These are phyloP conservation scores for Drosophila birchii DNA, from an alignment of 2,888 invertebrate genomes.

Conservation along the genomic window DNA sequence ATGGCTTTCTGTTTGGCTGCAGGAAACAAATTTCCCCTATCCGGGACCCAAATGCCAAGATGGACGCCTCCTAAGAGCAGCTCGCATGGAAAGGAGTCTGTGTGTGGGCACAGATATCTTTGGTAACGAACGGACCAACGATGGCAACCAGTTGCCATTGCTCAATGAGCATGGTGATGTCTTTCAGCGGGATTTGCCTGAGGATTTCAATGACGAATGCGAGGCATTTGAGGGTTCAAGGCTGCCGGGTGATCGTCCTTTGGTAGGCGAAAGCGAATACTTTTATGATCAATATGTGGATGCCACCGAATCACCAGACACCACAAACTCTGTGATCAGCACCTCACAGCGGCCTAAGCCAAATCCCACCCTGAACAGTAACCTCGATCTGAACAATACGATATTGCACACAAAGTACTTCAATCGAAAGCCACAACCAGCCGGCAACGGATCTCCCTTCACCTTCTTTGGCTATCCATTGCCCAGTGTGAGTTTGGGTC, in stretches of 20 bases:
- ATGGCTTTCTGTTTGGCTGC: constrained; percentile 93
- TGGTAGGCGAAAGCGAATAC: constrained; percentile 92
- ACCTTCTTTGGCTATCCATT: constrained; percentile 94
- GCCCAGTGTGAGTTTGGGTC: constrained; percentile 89
- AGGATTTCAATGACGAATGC: constrained; percentile 86
- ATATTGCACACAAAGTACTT: constrained; percentile 84
- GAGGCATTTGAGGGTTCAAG: constrained; percentile 77
- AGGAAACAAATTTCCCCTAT: constrained; percentile 88
- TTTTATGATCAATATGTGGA: constrained; percentile 93
- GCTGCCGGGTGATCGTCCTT: constrained; percentile 86
- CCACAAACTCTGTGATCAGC: constrained; percentile 67
- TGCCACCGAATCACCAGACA: constrained; percentile 86
- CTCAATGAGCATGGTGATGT: constrained; percentile 90
- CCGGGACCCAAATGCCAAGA: constrained; percentile 92
- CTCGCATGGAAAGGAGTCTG: constrained; percentile 89
- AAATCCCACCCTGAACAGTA: constrained; percentile 86
- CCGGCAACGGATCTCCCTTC: constrained; percentile 86
- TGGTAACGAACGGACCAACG: constrained; percentile 64
- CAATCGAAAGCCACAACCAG: constrained; percentile 79
- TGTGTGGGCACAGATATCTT: constrained; percentile 85
- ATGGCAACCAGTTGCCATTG: constrained; percentile 86
- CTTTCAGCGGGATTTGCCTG: constrained; percentile 86
- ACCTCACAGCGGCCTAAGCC: constrained; percentile 78
- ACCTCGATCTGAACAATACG: constrained; percentile 85
- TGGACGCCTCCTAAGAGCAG: constrained; percentile 90